These are phyloP conservation scores for Tipula helvola DNA, from an alignment of 2,888 invertebrate species.

Conservation along the genomic window DNA sequence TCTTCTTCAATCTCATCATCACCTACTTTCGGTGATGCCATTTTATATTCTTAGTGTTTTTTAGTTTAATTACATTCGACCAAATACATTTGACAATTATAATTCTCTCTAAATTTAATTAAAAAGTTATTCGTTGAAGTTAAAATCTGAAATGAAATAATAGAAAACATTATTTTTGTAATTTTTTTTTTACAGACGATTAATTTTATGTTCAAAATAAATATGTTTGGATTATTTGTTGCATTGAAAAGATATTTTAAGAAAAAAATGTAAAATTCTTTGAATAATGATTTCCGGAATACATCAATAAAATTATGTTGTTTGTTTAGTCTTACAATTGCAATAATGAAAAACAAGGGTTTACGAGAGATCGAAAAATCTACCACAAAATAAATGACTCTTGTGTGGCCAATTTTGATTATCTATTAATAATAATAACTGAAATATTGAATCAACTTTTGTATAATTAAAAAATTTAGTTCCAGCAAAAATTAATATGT, in stretches of 20 bases:
- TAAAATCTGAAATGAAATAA: not conserved
- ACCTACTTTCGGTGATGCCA: not conserved
- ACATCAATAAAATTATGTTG: not conserved
- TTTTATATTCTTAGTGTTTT: not conserved
- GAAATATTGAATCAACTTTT: not conserved
- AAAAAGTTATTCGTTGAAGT: not conserved
- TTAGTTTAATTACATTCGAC: not conserved
- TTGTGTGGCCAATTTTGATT: too few species aligned
- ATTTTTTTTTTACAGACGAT: not conserved
- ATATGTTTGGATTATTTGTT: not conserved
- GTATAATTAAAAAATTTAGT: not conserved
- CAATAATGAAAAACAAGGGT: not conserved
- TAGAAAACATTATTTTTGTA: not conserved
- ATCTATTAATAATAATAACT: not conserved
- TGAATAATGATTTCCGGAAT: not conserved
- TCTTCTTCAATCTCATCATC: slow-evolving; percentile 28
- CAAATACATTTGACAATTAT: not conserved
- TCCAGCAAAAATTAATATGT: not conserved
- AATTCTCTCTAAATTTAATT: not conserved
- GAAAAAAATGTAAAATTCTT: not conserved
- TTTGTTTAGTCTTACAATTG: not conserved
- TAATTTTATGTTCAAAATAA: not conserved
- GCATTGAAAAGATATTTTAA: not conserved
- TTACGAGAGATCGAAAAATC: not conserved
- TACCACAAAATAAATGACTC: too few species aligned